A percentile compares a stretch with the other conserved stretches of the same genome.
Evolutionary conservation across 2,113 vertebrate species (phyloP).

Genomic region (human): GRCh38 chr9:7976001-7976500

Average conservation of each 20-base stretch:
- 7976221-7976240: not conserved
- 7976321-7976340: not conserved
- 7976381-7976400: not conserved
- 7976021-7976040: not conserved
- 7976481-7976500: not conserved
- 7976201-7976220: not conserved
- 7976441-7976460: not conserved
- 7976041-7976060: not conserved
- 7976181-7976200: not conserved
- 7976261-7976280: not conserved
- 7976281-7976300: not conserved
- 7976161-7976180: not conserved
- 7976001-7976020: not conserved
- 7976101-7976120: not conserved
- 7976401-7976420: not conserved
- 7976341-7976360: not conserved
- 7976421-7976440: not conserved
- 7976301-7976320: not conserved
- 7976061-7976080: not conserved
- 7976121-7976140: not conserved
- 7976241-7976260: not conserved
- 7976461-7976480: not conserved
- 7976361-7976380: not conserved
- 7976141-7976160: not conserved
- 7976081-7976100: not conserved